A percentile compares a stretch with the other conserved stretches of the same genome.
phyloP scores from a whole-genome alignment of 2,888 invertebrate species.

The Stratiomys singularior region DNA sequence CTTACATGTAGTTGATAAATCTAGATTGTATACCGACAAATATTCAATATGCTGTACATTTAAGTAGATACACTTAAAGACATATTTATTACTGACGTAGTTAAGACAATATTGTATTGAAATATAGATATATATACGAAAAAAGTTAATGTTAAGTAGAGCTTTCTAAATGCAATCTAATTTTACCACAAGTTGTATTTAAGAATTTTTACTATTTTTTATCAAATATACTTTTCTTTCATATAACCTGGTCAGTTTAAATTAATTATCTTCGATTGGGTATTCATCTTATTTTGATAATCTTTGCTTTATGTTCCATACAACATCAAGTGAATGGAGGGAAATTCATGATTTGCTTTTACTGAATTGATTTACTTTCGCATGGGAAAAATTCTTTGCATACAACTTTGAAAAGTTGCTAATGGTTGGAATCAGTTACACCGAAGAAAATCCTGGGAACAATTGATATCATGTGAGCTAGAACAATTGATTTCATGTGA shows the following conservation, averaged over 20 bases:
- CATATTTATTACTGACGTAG: slow-evolving; percentile 49
- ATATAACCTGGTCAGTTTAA: not conserved
- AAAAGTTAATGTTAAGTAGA: slow-evolving; percentile 40
- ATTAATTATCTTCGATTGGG: too few relatives aligned
- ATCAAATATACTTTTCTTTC: slow-evolving; percentile 43
- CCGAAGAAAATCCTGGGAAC: too few relatives aligned
- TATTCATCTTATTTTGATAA: too few relatives aligned
- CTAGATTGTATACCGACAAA: slow-evolving; percentile 20
- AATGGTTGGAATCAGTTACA: too few relatives aligned
- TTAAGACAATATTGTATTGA: slow-evolving; percentile 33
- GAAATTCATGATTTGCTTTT: too few relatives aligned
- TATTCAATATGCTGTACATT: not conserved
- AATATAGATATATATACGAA: slow-evolving; percentile 6
- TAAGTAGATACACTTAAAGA: slow-evolving; percentile 40
- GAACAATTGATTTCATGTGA: too few relatives aligned
- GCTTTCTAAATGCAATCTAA: slow-evolving; percentile 39
- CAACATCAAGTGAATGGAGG: too few relatives aligned
- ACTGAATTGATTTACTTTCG: too few relatives aligned
- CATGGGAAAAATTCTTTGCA: too few relatives aligned
- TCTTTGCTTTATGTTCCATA: too few relatives aligned
- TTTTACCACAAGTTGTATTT: slow-evolving; percentile 44
- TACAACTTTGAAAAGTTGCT: too few relatives aligned
- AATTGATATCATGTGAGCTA: too few relatives aligned
- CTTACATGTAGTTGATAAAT: not conserved
- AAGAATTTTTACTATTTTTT: slow-evolving; percentile 45